A percentile compares a stretch with the other conserved stretches of the same genome.
Evolutionary conservation across 2,888 invertebrate species (phyloP).

Genomic region (Apoda limacodes): DNA sequence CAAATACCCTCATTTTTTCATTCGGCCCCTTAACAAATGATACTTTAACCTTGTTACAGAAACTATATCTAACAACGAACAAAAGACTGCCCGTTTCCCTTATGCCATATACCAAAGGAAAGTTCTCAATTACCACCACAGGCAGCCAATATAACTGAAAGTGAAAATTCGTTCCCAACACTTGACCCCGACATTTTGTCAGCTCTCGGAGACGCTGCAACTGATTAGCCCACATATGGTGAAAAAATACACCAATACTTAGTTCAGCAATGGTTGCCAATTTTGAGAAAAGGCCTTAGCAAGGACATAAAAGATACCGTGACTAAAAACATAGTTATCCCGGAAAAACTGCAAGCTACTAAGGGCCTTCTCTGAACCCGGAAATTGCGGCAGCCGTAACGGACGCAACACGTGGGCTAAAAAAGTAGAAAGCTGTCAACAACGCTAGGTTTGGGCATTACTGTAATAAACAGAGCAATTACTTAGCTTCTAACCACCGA

Average conservation of each 20-base stretch:
- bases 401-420: constrained; percentile 4
- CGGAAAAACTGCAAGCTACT: constrained; percentile 7
- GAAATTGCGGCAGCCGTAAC: constrained; percentile 9
- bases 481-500: too few relatives aligned
- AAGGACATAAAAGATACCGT: constrained; percentile 8
- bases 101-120: too few relatives aligned
- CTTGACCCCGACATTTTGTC: not conserved
- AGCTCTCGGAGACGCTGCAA: constrained; percentile 9
- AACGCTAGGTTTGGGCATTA: constrained; percentile 6
- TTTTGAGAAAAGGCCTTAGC: constrained; percentile 4
- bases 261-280: constrained; percentile 5
- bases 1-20: too few relatives aligned
- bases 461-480: too few relatives aligned
- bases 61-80: too few relatives aligned
- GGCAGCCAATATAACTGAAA: too few relatives aligned
- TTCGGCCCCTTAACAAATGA: too few relatives aligned
- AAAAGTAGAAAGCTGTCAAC: constrained; percentile 1
- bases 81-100: too few relatives aligned
- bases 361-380: constrained; percentile 9
- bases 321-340: constrained; percentile 5
- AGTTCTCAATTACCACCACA: too few relatives aligned
- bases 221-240: not conserved
- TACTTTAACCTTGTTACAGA: too few relatives aligned
- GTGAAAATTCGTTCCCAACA: too few relatives aligned
- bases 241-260: constrained; percentile 7